Conservation (phyloP, 2,113 vertebrate genomes). For the Ellobius talpinus region DNA sequence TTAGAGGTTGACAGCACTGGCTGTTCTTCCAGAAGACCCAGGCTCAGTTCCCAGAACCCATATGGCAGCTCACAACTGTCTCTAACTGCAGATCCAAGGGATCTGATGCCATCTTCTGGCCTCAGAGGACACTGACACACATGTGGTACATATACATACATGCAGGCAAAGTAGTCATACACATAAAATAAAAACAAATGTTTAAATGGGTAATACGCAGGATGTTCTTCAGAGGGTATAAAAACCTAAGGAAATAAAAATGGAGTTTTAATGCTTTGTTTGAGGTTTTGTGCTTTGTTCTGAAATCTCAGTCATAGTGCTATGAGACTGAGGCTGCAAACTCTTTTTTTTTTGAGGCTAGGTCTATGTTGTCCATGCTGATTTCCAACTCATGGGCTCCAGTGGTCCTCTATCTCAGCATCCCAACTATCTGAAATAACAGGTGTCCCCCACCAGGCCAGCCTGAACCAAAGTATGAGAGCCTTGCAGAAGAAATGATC, state of each 20-base stretch:
- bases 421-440: neutral
- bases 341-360: neutral
- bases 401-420: neutral
- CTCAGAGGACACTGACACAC: neutral
- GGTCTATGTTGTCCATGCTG: neutral
- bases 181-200: neutral
- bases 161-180: neutral
- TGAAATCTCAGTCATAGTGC: neutral
- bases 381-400: neutral
- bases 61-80: neutral
- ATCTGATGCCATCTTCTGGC: neutral
- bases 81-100: neutral
- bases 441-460: neutral
- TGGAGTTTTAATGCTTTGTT: neutral
- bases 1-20: neutral
- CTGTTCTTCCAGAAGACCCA: neutral
- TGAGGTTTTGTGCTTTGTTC: neutral
- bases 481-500: constrained; percentile 8
- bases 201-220: neutral
- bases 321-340: neutral
- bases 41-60: neutral
- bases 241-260: neutral
- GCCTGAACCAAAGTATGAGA: neutral
- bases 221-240: constrained; percentile 24
- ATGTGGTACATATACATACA: neutral